Evolutionary conservation across 2,113 vertebrate genomes (phyloP).

Genomic region (Gambusia affinis): DNA sequence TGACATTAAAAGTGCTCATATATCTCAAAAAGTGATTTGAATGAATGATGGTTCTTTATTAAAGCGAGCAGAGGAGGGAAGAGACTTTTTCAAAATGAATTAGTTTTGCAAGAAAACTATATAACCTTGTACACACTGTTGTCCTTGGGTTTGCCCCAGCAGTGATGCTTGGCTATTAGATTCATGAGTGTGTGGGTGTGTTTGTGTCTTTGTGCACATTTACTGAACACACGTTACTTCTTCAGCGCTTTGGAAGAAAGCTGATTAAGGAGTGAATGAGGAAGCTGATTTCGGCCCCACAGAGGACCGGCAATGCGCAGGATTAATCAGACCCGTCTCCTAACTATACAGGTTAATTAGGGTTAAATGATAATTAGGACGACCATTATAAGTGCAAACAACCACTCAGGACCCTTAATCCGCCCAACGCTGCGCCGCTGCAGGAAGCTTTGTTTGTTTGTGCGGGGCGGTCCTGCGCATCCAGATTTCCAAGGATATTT

Average conservation of each 20-base stretch:
- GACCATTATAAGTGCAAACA: conserved; percentile 74
- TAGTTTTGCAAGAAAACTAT: conserved; percentile 36
- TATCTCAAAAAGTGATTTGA: conserved; percentile 26
- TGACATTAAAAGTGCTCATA: conserved; percentile 21
- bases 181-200: conserved; percentile 18
- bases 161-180: conserved; percentile 35
- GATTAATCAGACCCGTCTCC: conserved; percentile 70
- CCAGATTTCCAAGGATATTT: conserved; percentile 7
- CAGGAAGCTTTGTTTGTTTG: conserved; percentile 53
- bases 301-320: conserved; percentile 65
- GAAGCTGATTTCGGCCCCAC: conserved; percentile 66
- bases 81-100: conserved; percentile 20
- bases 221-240: conserved; percentile 31
- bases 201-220: neutral
- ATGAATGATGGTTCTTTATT: conserved; percentile 26
- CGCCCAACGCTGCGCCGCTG: conserved; percentile 46
- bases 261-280: conserved; percentile 73
- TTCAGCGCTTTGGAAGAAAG: conserved; percentile 53
- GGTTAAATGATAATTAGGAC: conserved; percentile 83
- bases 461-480: conserved; percentile 12
- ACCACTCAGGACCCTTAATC: conserved; percentile 68
- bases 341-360: conserved; percentile 79
- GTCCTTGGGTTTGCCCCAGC: conserved; percentile 57
- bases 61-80: conserved; percentile 24
- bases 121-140: neutral